Evolutionary conservation across 2,113 vertebrate species (phyloP), one percentile per base, ranked within the genome.

Genomic region (Poecilia latipinna): DNA sequence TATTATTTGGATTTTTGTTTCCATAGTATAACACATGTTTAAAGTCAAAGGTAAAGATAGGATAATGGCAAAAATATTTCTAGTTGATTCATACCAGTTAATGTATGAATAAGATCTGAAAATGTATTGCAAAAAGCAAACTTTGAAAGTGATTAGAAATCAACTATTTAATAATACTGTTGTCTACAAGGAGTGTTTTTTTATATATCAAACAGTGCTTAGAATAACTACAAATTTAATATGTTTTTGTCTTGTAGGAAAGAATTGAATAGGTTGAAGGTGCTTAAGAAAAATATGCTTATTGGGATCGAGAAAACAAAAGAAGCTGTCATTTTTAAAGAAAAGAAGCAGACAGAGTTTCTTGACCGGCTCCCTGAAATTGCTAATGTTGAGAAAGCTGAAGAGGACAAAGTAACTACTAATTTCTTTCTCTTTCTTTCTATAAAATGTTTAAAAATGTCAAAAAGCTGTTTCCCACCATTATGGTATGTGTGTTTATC

Each of bases 321-420:
- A 61, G 77, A 92, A 70, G 86, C 82, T 44, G 60, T 93, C 74
- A 84, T 68, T 78, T 82, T 91, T 75, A 92, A 84, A 79, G 88
- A 95, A 77, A 88, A 92, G 39, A 82, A 86, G 65, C 91, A 92
- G 65, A 72, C 89, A 42, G 64, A 88, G 28, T 72, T 91, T 71
- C 77, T 78, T 54, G 84, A 90, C 72, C 83, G 78, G 78, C 91
- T 92, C 66, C 74, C 82, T 82, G 73, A 92, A 80, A 82, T 92
- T 76, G 87, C 87, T 80, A 77, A 87, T 77, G 84, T 92, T 35
- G 86, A 94, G 87, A 88, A 82, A 80, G 67, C 70, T 72, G 85
- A 90, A 82, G 90, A 85, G 61, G 78, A 92, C 3, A 77, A 65
- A 89, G 94, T 95, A 84, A 94, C 76, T 92, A 51, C 68, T 68